Conservation (phyloP, 2,888 invertebrate genomes). For the Papilio protenor region DNA sequence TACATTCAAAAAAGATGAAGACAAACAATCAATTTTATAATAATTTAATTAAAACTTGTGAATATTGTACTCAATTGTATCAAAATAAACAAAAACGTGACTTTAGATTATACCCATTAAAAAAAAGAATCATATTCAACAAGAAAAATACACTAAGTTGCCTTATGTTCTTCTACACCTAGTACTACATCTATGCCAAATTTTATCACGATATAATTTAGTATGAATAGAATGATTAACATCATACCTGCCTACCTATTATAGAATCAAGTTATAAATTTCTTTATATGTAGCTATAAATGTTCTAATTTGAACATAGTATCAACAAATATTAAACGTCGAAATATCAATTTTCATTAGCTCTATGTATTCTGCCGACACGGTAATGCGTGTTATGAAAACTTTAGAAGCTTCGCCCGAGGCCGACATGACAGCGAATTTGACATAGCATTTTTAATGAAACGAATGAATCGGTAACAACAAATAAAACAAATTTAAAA, state of each 20-base stretch:
- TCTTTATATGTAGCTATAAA: neutral
- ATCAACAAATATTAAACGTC: neutral
- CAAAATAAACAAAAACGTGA: neutral
- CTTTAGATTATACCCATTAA: too few relatives aligned
- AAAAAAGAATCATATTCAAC: too few relatives aligned
- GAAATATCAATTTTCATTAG: slow-evolving; percentile 21
- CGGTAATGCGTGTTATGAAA: slow-evolving; percentile 4
- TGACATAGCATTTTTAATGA: slow-evolving; percentile 1
- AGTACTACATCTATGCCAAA: too few relatives aligned
- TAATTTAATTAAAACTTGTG: neutral
- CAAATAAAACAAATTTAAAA: neutral
- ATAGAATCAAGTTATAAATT: neutral
- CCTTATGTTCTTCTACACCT: too few relatives aligned
- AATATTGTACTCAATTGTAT: neutral
- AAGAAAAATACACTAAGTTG: too few relatives aligned
- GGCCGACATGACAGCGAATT: neutral
- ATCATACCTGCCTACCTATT: neutral
- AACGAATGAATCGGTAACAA: neutral
- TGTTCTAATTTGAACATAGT: neutral
- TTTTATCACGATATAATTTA: too few relatives aligned
- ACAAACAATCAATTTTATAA: neutral
- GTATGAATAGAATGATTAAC: neutral
- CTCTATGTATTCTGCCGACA: slow-evolving; percentile 4
- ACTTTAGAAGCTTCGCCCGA: neutral
- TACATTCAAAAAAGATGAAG: slow-evolving; percentile 24